phyloP scores from a whole-genome alignment of 2,113 vertebrate species.

The Neolamprologus sp. region DNA sequence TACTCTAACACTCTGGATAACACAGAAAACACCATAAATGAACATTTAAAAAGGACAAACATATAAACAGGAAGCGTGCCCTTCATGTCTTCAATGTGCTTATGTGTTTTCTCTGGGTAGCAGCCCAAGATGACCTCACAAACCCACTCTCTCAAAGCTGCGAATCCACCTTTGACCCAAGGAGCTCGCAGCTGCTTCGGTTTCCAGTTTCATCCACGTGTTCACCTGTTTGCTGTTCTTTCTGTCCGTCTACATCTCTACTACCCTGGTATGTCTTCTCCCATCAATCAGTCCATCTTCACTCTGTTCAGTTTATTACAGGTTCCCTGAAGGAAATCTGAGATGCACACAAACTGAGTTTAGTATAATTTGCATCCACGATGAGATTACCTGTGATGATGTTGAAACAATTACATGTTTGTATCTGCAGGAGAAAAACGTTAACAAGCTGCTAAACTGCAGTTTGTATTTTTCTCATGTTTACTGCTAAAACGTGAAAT shows the following conservation, averaged over 20 bases:
- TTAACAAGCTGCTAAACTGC: not conserved
- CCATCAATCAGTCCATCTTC: not conserved
- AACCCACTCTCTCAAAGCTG: fast-evolving
- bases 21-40: not conserved
- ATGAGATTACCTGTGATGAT: not conserved
- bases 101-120: not conserved
- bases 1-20: not conserved
- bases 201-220: not conserved
- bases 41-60: not conserved
- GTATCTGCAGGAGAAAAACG: not conserved
- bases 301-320: not conserved
- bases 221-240: not conserved
- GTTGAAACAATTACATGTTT: not conserved
- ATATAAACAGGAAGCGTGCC: not conserved
- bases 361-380: not conserved
- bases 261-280: not conserved
- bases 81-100: not conserved
- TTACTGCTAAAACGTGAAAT: not conserved
- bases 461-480: not conserved
- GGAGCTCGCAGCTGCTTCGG: not conserved
- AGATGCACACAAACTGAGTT: not conserved
- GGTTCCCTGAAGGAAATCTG: not conserved
- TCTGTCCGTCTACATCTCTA: not conserved
- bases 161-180: not conserved
- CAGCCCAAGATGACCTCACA: not conserved